These are phyloP conservation scores for Plectrocnemia conspersa DNA, from an alignment of 1,140 invertebrate species.

Conservation along the genomic window DNA sequence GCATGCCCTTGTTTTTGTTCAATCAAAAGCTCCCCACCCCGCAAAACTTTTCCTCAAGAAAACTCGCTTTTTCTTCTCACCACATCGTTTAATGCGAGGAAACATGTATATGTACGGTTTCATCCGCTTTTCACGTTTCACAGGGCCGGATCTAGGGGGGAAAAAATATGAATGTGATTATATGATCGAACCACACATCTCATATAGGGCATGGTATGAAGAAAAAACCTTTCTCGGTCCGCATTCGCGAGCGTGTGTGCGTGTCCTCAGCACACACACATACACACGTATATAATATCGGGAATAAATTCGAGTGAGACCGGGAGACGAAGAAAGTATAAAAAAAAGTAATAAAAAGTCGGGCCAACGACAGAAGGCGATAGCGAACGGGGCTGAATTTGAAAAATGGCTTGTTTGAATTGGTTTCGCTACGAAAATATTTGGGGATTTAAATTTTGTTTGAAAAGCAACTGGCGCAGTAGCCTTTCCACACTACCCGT, in stretches of 20 bases:
- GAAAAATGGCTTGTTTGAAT: constrained; percentile 34
- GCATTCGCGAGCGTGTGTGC: constrained; percentile 6
- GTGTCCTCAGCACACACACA: constrained; percentile 8
- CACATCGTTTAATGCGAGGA: no score
- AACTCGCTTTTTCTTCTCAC: no score
- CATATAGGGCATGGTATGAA: constrained; percentile 13
- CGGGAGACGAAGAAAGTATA: constrained; percentile 23
- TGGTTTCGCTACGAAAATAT: constrained; percentile 32
- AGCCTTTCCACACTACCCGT: not conserved
- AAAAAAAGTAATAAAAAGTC: constrained; percentile 33
- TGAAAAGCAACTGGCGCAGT: constrained; percentile 5
- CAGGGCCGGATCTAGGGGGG: constrained; percentile 4
- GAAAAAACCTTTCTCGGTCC: no score
- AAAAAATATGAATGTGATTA: constrained; percentile 25
- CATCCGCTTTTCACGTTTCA: constrained; percentile 9
- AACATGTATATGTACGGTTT: not conserved
- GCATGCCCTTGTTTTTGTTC: no score
- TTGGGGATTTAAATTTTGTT: constrained; percentile 32
- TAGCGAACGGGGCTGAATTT: constrained; percentile 27
- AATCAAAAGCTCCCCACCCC: no score
- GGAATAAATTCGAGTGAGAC: constrained; percentile 29
- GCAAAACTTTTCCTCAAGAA: no score
- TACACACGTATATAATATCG: not conserved
- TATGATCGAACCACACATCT: constrained; percentile 21
- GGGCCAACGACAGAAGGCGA: constrained; percentile 29